Percentiles rank a stretch among this genome's conserved stretches.
phyloP scores from a whole-genome alignment of 1,140 invertebrate genomes.

The Oppia nitens region DNA sequence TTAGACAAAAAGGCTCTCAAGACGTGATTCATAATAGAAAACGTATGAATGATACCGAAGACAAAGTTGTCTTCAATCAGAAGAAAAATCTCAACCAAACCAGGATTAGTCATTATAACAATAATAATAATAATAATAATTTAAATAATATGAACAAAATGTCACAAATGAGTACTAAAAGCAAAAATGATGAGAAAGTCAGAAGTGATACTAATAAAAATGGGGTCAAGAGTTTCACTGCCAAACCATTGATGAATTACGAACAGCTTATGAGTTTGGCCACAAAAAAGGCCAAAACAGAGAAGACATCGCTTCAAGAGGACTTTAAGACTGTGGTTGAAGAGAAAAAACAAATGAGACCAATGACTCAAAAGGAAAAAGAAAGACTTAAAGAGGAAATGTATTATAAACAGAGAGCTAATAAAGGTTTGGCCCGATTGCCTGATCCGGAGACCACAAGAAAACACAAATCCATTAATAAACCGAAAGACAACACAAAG shows the following conservation, averaged over 20 bases:
- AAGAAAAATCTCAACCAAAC: not conserved
- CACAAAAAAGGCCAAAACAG: constrained; percentile 47
- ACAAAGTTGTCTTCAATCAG: constrained; percentile 32
- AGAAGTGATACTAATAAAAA: not conserved
- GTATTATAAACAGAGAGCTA: not conserved
- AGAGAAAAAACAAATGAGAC: constrained; percentile 31
- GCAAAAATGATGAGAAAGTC: not conserved
- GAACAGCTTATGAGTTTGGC: constrained; percentile 36
- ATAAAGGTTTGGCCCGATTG: not conserved
- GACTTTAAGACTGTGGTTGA: constrained; percentile 1
- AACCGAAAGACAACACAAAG: not conserved
- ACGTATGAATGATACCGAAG: constrained; percentile 32
- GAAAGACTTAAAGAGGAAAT: constrained; percentile 34
- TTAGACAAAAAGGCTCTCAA: constrained; percentile 18
- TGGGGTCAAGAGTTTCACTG: not conserved
- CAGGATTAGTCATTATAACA: not conserved
- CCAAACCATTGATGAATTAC: constrained; percentile 22
- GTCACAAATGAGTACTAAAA: not conserved
- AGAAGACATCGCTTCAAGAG: not conserved
- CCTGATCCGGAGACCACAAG: constrained; percentile 4
- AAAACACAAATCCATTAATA: constrained; percentile 7
- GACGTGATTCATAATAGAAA: constrained; percentile 38
- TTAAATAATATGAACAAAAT: not conserved
- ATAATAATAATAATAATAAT: not conserved
- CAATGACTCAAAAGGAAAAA: constrained; percentile 62